A percentile compares a stretch with the other conserved stretches of the same genome.
Conservation (phyloP, 2,113 vertebrate species). For the Cynopterus brachyotis region DNA sequence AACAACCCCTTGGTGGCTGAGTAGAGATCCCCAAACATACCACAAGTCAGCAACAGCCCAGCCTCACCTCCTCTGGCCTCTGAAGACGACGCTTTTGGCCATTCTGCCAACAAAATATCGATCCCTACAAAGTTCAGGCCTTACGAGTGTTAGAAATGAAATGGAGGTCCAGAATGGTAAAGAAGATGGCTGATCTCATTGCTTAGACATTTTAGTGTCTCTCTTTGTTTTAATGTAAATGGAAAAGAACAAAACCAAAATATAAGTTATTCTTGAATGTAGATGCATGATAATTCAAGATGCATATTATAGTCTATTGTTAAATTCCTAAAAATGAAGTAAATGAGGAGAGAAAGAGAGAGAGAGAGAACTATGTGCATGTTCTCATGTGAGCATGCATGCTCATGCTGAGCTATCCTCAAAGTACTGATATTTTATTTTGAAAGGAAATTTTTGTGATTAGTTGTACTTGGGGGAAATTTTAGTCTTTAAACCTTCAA, state of each 20-base stretch:
- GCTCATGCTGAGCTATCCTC: background rate
- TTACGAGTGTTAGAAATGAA: background rate
- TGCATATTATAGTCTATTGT: background rate
- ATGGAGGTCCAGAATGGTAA: background rate
- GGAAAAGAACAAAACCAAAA: background rate
- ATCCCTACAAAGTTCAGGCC: background rate
- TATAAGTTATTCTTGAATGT: background rate
- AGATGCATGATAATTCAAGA: background rate
- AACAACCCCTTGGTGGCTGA: background rate
- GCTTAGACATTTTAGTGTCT: background rate
- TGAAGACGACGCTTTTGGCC: background rate
- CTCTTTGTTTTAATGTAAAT: background rate
- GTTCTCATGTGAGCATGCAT: accelerated
- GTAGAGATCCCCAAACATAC: background rate
- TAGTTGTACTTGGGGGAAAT: background rate
- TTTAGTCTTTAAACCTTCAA: background rate
- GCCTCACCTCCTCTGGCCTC: background rate
- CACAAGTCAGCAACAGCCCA: background rate
- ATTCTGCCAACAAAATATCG: background rate
- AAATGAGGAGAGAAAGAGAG: background rate
- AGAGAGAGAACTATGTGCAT: background rate
- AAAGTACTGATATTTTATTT: background rate
- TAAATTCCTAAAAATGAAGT: background rate
- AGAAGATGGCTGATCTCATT: no score
- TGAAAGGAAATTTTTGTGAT: background rate